phyloP scores from a whole-genome alignment of 2,888 invertebrate species.

The Ischnura elegans region DNA sequence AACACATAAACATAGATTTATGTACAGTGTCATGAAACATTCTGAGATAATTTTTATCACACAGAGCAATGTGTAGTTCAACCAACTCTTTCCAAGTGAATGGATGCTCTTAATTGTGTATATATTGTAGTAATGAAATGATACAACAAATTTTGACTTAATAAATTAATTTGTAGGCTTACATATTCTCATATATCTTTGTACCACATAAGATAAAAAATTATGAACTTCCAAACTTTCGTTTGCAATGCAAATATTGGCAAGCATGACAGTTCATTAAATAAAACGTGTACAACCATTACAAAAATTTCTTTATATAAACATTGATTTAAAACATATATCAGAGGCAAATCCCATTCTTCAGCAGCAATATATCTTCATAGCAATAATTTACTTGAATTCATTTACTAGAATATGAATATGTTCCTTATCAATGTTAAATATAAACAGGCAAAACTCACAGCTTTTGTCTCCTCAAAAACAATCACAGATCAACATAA shows the following conservation, averaged over 20 bases:
- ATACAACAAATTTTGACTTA: background rate
- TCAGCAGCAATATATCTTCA: background rate
- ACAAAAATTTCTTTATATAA: constrained; percentile 6
- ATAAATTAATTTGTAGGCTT: background rate
- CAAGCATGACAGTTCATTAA: constrained; percentile 31
- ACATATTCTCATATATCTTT: background rate
- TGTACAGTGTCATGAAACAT: constrained; percentile 9
- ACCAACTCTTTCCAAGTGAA: background rate
- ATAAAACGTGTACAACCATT: constrained; percentile 31
- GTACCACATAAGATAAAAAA: background rate
- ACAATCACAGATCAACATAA: constrained; percentile 60
- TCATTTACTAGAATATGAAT: constrained; percentile 8
- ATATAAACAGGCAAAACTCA: constrained; percentile 51
- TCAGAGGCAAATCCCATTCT: background rate
- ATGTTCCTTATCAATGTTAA: constrained; percentile 24
- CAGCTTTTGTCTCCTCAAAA: constrained; percentile 48
- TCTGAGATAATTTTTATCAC: constrained; percentile 37
- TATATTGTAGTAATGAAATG: background rate
- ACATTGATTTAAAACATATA: constrained; percentile 40
- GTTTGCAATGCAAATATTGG: background rate
- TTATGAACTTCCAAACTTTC: background rate
- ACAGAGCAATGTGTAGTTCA: background rate
- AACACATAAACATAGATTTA: constrained; percentile 55
- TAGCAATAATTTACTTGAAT: constrained; percentile 25
- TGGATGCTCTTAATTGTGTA: background rate